These are phyloP conservation scores for Sinocyclocheilus maitianheensis DNA, from an alignment of 2,113 vertebrate genomes.

Conservation along the genomic window DNA sequence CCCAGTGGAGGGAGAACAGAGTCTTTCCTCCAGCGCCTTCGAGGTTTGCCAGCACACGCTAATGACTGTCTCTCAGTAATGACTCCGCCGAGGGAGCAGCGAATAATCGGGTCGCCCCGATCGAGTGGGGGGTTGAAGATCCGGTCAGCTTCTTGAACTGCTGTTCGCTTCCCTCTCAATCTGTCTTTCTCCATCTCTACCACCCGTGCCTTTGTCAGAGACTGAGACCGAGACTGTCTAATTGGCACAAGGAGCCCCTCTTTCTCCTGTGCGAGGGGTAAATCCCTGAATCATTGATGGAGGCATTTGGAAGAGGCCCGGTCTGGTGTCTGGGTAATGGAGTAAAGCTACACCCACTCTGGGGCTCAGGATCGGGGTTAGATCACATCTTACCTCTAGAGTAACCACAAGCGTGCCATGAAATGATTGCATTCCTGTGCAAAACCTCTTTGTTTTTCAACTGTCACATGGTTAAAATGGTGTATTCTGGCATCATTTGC, in stretches of 20 bases:
- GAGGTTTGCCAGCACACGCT: background rate
- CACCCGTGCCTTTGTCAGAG: conserved; percentile 27
- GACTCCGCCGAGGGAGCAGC: background rate
- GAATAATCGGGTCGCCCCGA: conserved; percentile 52
- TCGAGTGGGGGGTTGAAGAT: conserved; percentile 66
- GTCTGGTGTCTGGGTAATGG: conserved; percentile 27
- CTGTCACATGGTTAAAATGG: background rate
- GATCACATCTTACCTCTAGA: conserved; percentile 20
- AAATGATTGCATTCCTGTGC: background rate
- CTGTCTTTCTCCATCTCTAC: conserved; percentile 15
- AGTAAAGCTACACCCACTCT: conserved; percentile 27
- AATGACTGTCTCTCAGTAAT: conserved; percentile 34
- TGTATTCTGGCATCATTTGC: too few relatives aligned
- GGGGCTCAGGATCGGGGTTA: background rate
- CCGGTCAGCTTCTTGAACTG: conserved; percentile 68
- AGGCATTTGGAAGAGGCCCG: background rate
- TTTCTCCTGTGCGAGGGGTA: background rate
- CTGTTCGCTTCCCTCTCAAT: conserved; percentile 57
- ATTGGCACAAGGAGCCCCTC: conserved; percentile 2
- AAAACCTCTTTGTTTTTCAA: background rate
- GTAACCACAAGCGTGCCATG: background rate
- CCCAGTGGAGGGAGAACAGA: conserved; percentile 19
- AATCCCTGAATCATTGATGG: conserved; percentile 36
- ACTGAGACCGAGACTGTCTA: background rate
- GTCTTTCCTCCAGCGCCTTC: background rate